A percentile compares a stretch with the other conserved stretches of the same genome.
phyloP scores from a whole-genome alignment of 1,140 invertebrate genomes.

The Leptonema lineaticorne region DNA sequence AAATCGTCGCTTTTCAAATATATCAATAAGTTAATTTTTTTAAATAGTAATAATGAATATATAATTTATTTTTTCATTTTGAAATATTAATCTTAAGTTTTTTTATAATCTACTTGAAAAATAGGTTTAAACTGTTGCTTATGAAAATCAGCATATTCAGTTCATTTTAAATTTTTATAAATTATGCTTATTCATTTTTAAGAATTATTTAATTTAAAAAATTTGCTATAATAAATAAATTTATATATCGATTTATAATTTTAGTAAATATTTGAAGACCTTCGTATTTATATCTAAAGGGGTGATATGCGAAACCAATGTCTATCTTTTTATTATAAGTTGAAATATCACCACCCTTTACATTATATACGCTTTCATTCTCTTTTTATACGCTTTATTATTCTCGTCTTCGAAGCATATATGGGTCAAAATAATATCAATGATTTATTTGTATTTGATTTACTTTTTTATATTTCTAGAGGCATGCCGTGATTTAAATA shows the following conservation, averaged over 20 bases:
- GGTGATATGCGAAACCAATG: constrained; percentile 1
- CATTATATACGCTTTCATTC: not conserved
- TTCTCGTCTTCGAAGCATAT: not conserved
- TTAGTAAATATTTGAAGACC: not conserved
- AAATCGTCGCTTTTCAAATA: not conserved
- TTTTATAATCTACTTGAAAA: too few relatives aligned
- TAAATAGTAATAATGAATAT: too few relatives aligned
- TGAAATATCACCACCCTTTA: not conserved
- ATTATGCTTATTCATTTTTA: too few relatives aligned
- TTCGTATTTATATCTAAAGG: not conserved
- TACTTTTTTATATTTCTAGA: too few relatives aligned
- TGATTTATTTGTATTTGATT: not conserved
- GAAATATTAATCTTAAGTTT: too few relatives aligned
- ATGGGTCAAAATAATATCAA: not conserved
- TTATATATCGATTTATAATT: not conserved
- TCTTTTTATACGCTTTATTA: constrained; percentile 10
- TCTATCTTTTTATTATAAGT: constrained; percentile 8
- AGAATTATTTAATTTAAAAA: too few relatives aligned
- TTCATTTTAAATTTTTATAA: too few relatives aligned
- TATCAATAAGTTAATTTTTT: too few relatives aligned
- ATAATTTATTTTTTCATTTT: too few relatives aligned
- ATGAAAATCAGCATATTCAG: too few relatives aligned
- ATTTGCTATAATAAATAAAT: not conserved
- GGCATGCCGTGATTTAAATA: too few relatives aligned
- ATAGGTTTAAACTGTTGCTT: too few relatives aligned